Evolutionary conservation across 2,888 invertebrate genomes (phyloP).

Genomic region (Cephus pulcher): DNA sequence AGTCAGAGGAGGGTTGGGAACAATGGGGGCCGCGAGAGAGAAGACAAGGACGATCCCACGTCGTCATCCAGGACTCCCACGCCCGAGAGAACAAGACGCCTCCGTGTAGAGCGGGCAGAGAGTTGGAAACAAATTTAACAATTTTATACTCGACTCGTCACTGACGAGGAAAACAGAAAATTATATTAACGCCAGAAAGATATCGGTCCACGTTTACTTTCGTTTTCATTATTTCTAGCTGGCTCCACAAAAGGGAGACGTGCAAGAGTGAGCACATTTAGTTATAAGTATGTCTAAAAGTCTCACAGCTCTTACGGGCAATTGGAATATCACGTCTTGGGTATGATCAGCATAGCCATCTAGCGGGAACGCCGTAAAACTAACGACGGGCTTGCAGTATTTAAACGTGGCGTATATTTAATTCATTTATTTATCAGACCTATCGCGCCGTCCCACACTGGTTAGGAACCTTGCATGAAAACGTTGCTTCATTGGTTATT

Average conservation of each 20-base stretch:
- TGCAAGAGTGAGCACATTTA: not conserved
- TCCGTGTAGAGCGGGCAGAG: not conserved
- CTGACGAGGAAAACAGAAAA: not conserved
- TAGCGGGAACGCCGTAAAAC: not conserved
- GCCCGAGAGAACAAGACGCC: not conserved
- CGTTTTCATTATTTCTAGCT: too few relatives aligned
- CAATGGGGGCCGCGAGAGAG: constrained; percentile 64
- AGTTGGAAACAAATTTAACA: not conserved
- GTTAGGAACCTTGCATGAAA: constrained; percentile 33
- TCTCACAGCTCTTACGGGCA: not conserved
- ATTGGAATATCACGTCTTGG: not conserved
- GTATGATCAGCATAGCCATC: not conserved
- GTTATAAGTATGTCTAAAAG: not conserved
- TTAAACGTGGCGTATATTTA: not conserved
- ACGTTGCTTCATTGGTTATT: constrained; percentile 17
- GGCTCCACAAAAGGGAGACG: accelerated
- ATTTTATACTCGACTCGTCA: not conserved
- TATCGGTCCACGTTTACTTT: too few relatives aligned
- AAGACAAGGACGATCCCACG: constrained; percentile 66
- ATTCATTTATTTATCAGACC: not conserved
- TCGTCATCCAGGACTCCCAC: constrained; percentile 27
- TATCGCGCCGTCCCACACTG: constrained; percentile 9
- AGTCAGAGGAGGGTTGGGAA: constrained; percentile 36
- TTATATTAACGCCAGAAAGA: not conserved
- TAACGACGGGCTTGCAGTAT: not conserved